These are phyloP conservation scores for Mergus octosetaceus DNA, from an alignment of 2,797 vertebrate species.

Conservation along the genomic window DNA sequence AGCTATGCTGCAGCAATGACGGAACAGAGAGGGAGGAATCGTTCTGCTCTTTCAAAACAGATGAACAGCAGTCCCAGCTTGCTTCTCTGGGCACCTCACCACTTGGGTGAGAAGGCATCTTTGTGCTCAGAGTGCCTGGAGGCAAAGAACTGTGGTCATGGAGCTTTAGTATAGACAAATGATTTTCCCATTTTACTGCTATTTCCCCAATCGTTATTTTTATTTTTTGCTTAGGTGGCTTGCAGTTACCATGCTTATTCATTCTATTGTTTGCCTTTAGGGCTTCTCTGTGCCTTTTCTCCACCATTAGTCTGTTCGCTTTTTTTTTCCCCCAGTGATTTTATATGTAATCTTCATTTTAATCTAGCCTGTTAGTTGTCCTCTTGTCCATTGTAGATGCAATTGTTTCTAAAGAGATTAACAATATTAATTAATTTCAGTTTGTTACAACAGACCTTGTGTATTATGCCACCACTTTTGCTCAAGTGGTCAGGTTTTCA, in stretches of 20 bases:
- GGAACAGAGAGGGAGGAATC: background rate
- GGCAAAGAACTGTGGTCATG: background rate
- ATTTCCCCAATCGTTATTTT: slow-evolving; percentile 28
- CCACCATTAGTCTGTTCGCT: slow-evolving; percentile 43
- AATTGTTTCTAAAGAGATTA: slow-evolving; percentile 14
- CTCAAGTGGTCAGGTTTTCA: background rate
- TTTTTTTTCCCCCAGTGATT: slow-evolving; percentile 30
- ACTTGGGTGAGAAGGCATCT: background rate
- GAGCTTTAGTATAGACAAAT: slow-evolving; percentile 2
- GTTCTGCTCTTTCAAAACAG: background rate
- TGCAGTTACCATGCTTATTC: slow-evolving; percentile 30
- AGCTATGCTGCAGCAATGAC: background rate
- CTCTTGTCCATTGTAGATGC: background rate
- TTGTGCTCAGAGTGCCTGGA: background rate
- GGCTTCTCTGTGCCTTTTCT: slow-evolving; percentile 52
- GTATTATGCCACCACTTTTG: background rate
- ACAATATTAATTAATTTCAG: slow-evolving; percentile 10
- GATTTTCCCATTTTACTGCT: slow-evolving; percentile 39
- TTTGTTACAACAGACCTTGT: background rate
- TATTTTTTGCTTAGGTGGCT: slow-evolving; percentile 67
- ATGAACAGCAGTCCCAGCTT: background rate
- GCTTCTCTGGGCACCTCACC: background rate
- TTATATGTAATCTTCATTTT: slow-evolving; percentile 48
- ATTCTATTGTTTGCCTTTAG: slow-evolving; percentile 57
- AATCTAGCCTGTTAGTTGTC: slow-evolving; percentile 32